Evolutionary conservation across 2,888 invertebrate genomes (phyloP).

Genomic region (Chymomyza amoena): DNA sequence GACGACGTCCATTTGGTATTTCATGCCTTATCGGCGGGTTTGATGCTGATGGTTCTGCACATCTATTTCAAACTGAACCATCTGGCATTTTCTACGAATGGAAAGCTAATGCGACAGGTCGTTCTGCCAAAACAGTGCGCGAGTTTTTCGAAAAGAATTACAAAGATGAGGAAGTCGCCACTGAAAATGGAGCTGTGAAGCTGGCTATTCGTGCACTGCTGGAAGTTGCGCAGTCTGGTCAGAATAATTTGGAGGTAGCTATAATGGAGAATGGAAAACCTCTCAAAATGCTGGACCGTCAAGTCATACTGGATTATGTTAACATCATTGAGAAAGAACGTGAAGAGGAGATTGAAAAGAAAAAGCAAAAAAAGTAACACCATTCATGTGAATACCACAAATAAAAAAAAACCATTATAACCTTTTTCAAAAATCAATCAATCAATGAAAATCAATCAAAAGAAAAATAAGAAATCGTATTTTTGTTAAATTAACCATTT

Average conservation of each 20-base stretch:
- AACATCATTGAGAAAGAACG: slow-evolving; percentile 98
- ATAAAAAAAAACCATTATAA: background rate
- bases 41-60: slow-evolving; percentile 96
- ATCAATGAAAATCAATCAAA: background rate
- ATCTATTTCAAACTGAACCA: slow-evolving; percentile 99
- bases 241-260: slow-evolving; percentile 99
- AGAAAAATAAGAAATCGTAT: background rate
- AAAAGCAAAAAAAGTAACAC: slow-evolving; percentile 85
- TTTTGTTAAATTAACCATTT: background rate
- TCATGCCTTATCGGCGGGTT: slow-evolving; percentile 99
- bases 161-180: slow-evolving; percentile 88
- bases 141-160: slow-evolving; percentile 99
- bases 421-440: slow-evolving; percentile 15
- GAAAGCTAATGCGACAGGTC: slow-evolving; percentile 99
- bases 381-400: slow-evolving; percentile 6
- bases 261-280: slow-evolving; percentile 90
- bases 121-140: slow-evolving; percentile 97
- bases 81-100: slow-evolving; percentile 99
- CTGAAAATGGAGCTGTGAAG: slow-evolving; percentile 93
- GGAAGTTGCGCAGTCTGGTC: slow-evolving; percentile 99
- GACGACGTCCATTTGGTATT: slow-evolving; percentile 98
- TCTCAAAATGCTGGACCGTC: slow-evolving; percentile 93
- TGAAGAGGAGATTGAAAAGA: slow-evolving; percentile 98
- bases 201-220: slow-evolving; percentile 96
- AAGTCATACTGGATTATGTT: slow-evolving; percentile 95